A percentile compares a stretch with the other conserved stretches of the same genome.
Conservation (phyloP, 2,888 invertebrate species). For the Diarsia dahlii region DNA sequence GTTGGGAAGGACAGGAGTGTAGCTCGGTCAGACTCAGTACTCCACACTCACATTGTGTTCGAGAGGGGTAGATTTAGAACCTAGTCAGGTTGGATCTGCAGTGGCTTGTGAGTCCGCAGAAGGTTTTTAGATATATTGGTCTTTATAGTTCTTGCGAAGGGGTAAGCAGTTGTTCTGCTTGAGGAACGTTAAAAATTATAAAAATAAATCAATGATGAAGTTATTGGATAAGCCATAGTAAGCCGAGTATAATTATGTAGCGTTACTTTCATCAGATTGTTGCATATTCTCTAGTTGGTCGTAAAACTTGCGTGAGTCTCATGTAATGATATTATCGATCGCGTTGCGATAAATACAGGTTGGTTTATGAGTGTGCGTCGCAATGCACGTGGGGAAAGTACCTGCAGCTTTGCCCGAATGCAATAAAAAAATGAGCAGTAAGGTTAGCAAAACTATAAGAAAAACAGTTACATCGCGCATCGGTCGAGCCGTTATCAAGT, state of each 20-base stretch:
- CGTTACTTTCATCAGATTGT: slow-evolving; percentile 16
- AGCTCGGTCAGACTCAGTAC: neutral
- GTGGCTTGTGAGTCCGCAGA: neutral
- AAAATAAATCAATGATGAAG: neutral
- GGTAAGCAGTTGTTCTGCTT: neutral
- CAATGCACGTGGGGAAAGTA: neutral
- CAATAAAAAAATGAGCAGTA: too few species aligned
- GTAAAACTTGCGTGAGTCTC: slow-evolving; percentile 22
- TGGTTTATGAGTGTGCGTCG: neutral
- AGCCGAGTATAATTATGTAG: slow-evolving; percentile 8
- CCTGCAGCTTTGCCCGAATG: too few species aligned
- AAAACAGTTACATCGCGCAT: too few species aligned
- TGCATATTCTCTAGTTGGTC: slow-evolving; percentile 1
- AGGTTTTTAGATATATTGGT: neutral
- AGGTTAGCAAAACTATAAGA: too few species aligned
- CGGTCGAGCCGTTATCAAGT: too few species aligned
- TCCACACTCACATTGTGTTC: neutral
- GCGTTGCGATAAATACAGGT: neutral
- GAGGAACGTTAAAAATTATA: neutral
- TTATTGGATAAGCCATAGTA: too few species aligned
- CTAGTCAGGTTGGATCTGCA: neutral
- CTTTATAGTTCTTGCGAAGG: neutral
- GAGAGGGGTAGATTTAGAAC: neutral
- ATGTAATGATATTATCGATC: slow-evolving; percentile 33
- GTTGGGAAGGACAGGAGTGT: neutral